A percentile compares a stretch with the other conserved stretches of the same genome.
phyloP scores from a whole-genome alignment of 2,888 invertebrate species.

The Lepidonotus clava region DNA sequence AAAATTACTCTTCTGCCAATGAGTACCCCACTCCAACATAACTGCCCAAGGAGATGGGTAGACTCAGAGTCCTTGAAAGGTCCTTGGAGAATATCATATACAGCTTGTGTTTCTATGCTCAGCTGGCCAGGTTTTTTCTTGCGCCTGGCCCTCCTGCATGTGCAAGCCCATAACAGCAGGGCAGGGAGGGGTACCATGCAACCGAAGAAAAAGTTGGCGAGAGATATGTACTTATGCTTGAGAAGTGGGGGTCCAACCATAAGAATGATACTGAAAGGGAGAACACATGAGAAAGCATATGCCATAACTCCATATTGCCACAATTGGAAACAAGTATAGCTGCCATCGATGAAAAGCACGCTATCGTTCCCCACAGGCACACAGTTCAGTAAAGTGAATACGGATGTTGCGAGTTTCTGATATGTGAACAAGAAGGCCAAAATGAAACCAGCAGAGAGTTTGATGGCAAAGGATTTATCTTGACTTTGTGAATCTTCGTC shows the following conservation, averaged over 20 bases:
- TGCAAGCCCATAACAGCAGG: conserved; percentile 37
- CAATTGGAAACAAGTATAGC: conserved; percentile 36
- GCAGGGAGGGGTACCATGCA: conserved; percentile 58
- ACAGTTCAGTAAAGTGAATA: conserved; percentile 54
- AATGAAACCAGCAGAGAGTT: conserved; percentile 49
- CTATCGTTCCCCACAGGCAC: conserved; percentile 52
- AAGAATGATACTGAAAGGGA: conserved; percentile 54
- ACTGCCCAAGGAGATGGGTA: not conserved
- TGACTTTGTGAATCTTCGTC: not conserved
- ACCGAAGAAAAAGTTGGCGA: conserved; percentile 55
- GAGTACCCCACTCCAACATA: conserved; percentile 60
- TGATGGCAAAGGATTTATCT: not conserved
- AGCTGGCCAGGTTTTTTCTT: conserved; percentile 14
- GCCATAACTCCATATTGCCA: conserved; percentile 56
- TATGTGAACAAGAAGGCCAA: conserved; percentile 51
- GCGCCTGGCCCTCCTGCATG: not conserved
- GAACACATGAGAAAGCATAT: conserved; percentile 51
- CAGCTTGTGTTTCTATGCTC: conserved; percentile 46
- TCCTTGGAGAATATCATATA: conserved; percentile 56
- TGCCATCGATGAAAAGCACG: conserved; percentile 56
- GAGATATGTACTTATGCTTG: conserved; percentile 43
- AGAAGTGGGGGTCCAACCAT: conserved; percentile 56
- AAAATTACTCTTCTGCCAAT: conserved; percentile 55
- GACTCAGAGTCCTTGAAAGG: conserved; percentile 57
- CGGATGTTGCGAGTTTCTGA: conserved; percentile 54